Conservation (phyloP, 2,797 vertebrate species). For the Dipus sagitta region DNA sequence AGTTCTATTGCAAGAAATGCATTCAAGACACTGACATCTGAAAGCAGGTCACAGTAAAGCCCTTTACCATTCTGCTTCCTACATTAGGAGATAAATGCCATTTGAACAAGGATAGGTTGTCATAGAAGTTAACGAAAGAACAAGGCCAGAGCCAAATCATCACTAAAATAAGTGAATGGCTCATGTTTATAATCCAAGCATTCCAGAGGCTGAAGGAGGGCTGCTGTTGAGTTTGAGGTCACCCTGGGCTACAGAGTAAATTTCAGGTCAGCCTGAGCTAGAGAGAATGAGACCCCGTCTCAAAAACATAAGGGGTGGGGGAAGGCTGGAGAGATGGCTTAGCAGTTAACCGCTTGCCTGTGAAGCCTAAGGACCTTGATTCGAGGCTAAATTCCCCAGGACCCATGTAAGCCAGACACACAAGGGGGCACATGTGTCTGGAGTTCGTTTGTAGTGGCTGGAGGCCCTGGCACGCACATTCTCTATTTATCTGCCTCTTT, state of each 20-base stretch:
- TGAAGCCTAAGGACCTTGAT: too few relatives aligned
- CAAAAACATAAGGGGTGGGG: too few relatives aligned
- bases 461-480: too few relatives aligned
- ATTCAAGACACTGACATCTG: background rate
- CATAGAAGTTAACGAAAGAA: background rate
- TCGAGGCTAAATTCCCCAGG: too few relatives aligned
- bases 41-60: background rate
- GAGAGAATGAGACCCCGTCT: background rate
- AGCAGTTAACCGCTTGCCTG: too few relatives aligned
- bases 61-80: background rate
- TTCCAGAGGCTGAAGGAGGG: background rate
- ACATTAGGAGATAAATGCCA: background rate
- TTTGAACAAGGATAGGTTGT: conserved; percentile 2
- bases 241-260: background rate
- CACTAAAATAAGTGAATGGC: conserved; percentile 2
- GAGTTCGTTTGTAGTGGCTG: too few relatives aligned
- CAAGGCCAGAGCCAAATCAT: background rate
- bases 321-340: too few relatives aligned
- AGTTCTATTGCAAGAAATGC: conserved; percentile 11
- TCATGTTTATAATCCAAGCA: background rate
- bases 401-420: too few relatives aligned
- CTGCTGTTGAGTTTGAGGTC: background rate
- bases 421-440: too few relatives aligned
- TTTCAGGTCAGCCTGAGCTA: background rate
- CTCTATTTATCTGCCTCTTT: too few relatives aligned